phyloP scores from a whole-genome alignment of 1,140 invertebrate genomes.

The Drusus annulatus region DNA sequence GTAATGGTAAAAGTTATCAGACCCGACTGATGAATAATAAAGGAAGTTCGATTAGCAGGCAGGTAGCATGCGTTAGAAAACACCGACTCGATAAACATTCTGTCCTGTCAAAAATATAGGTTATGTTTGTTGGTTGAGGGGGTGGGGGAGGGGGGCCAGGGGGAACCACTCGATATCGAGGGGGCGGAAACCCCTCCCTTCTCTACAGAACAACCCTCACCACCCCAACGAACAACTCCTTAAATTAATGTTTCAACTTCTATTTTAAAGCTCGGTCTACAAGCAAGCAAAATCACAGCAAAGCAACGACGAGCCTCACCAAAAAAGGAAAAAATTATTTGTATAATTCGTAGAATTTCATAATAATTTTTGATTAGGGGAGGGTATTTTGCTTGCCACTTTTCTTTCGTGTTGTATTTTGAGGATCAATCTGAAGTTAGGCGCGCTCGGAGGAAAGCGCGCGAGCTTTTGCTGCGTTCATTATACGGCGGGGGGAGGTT shows the following conservation, averaged over 20 bases:
- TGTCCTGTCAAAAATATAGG: slow-evolving; percentile 58
- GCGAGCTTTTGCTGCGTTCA: slow-evolving; percentile 40
- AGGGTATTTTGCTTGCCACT: slow-evolving; percentile 10
- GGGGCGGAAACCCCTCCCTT: slow-evolving; percentile 34
- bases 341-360: too few relatives aligned
- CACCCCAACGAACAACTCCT: slow-evolving; percentile 33
- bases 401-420: not conserved
- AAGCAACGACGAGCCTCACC: not conserved
- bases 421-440: slow-evolving; percentile 37
- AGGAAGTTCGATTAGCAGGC: slow-evolving; percentile 24
- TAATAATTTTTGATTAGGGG: too few relatives aligned
- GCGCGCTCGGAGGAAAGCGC: slow-evolving; percentile 25
- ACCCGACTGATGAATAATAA: slow-evolving; percentile 26
- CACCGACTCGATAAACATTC: slow-evolving; percentile 49
- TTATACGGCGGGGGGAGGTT: slow-evolving; percentile 41
- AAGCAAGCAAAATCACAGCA: not conserved
- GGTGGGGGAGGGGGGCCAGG: slow-evolving; percentile 5
- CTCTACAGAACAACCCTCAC: slow-evolving; percentile 18
- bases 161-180: slow-evolving; percentile 37
- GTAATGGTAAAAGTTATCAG: not conserved
- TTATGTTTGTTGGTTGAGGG: slow-evolving; percentile 54
- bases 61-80: slow-evolving; percentile 4
- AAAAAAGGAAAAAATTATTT: not conserved
- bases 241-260: slow-evolving; percentile 59
- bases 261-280: slow-evolving; percentile 56